A percentile compares a stretch with the other conserved stretches of the same genome.
Conservation (phyloP, 2,113 vertebrate species). For the Pseudonaja textilis region DNA sequence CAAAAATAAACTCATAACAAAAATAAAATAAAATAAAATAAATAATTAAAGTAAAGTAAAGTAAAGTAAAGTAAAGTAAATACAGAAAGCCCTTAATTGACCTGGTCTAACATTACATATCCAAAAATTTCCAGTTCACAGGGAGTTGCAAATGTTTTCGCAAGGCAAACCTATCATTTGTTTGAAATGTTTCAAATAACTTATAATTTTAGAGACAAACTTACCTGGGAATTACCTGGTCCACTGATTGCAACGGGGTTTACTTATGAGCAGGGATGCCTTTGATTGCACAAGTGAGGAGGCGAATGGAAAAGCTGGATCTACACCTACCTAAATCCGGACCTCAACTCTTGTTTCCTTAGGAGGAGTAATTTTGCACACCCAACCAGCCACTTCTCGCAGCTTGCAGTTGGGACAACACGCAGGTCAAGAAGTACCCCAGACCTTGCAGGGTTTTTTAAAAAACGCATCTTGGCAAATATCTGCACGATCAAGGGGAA, state of each 20-base stretch:
- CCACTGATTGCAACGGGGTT: not conserved
- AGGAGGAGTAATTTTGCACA: not conserved
- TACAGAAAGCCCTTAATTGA: not conserved
- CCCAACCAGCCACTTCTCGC: not conserved
- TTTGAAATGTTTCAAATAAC: not conserved
- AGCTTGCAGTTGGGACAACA: not conserved
- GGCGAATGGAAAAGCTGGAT: not conserved
- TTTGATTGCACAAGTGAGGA: not conserved
- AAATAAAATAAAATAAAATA: not conserved
- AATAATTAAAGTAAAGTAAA: not conserved
- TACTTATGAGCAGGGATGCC: not conserved
- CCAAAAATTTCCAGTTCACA: not conserved
- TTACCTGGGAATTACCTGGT: not conserved
- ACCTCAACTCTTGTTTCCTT: not conserved
- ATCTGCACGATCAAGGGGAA: not conserved
- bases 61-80: not conserved
- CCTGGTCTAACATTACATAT: not conserved
- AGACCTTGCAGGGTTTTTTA: not conserved
- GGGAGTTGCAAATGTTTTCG: not conserved
- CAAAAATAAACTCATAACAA: too few species aligned
- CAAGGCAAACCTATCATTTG: not conserved
- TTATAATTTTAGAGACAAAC: not conserved
- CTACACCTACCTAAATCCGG: not conserved
- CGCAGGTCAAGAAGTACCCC: not conserved
- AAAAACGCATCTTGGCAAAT: not conserved